Evolutionary conservation across 2,888 invertebrate genomes (phyloP).

Genomic region (Liposcelis brunnea): DNA sequence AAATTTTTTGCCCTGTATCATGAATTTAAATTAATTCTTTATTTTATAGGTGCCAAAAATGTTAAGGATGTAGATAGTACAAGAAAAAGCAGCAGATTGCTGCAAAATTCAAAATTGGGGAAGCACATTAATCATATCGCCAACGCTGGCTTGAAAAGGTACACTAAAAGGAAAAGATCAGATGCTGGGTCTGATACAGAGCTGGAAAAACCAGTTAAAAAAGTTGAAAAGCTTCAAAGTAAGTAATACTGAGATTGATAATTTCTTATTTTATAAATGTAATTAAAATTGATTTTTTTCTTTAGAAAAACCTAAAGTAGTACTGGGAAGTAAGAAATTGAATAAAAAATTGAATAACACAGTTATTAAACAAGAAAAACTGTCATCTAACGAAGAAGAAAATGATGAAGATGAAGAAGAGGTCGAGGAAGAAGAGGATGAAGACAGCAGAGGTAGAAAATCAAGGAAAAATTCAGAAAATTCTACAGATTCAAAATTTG

Average conservation of each 20-base stretch:
- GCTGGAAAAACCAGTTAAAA: background rate
- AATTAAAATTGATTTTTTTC: constrained; percentile 6
- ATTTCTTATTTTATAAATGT: constrained; percentile 21
- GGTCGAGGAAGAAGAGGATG: constrained; percentile 38
- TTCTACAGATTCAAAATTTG: constrained; percentile 46
- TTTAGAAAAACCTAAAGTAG: background rate
- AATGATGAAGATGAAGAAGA: constrained; percentile 17
- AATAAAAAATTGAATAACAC: too few species aligned
- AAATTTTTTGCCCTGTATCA: too few species aligned
- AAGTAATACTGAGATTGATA: constrained; percentile 27
- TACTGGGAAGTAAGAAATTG: too few species aligned
- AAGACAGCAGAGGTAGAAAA: constrained; percentile 36
- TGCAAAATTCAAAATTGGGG: too few species aligned
- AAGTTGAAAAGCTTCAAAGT: constrained; percentile 24
- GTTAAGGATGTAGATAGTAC: too few species aligned
- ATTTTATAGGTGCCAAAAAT: too few species aligned
- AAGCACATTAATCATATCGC: too few species aligned
- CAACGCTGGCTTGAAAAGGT: too few species aligned
- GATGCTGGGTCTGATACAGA: background rate
- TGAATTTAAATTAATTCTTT: too few species aligned
- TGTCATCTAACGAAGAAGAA: constrained; percentile 30
- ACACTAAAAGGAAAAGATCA: background rate
- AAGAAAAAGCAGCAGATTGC: too few species aligned
- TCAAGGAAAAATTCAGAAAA: constrained; percentile 18
- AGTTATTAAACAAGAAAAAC: constrained; percentile 25